Evolutionary conservation across 1,140 invertebrate species (phyloP), one percentile per base, ranked within the genome.

Genomic region (Aphidius gifuensis): DNA sequence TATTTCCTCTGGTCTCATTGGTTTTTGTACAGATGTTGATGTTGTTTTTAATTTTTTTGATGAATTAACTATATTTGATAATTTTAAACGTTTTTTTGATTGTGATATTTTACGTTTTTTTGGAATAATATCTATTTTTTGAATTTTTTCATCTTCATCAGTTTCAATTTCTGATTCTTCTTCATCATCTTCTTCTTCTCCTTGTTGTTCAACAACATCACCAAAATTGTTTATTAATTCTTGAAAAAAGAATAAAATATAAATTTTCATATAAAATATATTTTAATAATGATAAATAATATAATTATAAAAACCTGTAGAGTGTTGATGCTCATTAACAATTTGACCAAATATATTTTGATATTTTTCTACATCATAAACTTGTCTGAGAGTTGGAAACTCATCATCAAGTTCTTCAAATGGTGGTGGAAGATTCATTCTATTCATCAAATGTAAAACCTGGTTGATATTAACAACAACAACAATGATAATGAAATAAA

Each of bases 371-470:
- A 78, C 74, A 74, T 76, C 64, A 62, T 81, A 81, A 5, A 61
- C 63, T 62, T 80, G 71, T 62, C 72, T 77, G 2, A 81, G 55
- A 39, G 69, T 58, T 6, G 74, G 74, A 73, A 76, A 83, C 67
- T 80, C 74, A 47, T 44, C 47, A 50, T 81, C 79, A 5, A 85
- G 74, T 71, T 82, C 73, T 45, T 87, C 84, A 82, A 97, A 96
- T n/a, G 94, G 94, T 61, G 87, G 86, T 44, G 91, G 90, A 50
- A 97, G 74, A 78, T 91, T 93, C 93, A 98, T 96, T 82, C 91
- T 94, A 74, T 97, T 97, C 94, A 97, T 97, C 42, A 98, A 83
- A 84, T 97, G 94, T 54, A 97, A 74, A 6, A 92, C 90, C 84
- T 92, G 59, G 46, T 45, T 9, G 46, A 60, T 56, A 42, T 16